Base-by-base conservation (phyloP, 2,888 invertebrate genomes). In the Leptinotarsa juncta region DNA sequence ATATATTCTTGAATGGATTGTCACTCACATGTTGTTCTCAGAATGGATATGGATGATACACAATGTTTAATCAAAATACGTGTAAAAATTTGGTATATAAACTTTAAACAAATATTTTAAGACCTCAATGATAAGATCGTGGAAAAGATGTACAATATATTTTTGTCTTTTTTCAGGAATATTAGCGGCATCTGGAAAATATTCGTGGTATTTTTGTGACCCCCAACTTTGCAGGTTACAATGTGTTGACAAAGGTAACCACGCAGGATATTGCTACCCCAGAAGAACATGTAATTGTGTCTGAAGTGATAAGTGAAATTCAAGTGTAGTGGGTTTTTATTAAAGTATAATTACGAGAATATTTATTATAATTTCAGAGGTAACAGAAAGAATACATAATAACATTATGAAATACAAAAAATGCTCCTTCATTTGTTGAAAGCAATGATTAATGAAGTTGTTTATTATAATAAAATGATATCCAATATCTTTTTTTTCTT, bases 261-360 rank as follows among this genome's bases (percentile, higher is more conserved):
- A 69, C 49, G 69, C 69, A 57, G 69, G 69, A 55, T 69, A 69
- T 50, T 69, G 69, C 32, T 42, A 57, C 69, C 69, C 69, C 23
- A 69, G 60, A 57, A 69, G 32, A 42, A 69, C 69, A 18, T 69
- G 69, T 16, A 69, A 69, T 20, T 69, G 69, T 57, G 69, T 69
- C 18, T 69, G 7, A 48, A 42, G 16, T 4, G 18, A 10, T 12
- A 3, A 55, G 20, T 20, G 57, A 26, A 14, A 14, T 23, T 23
- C 3, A 32, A 42, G 10, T 3, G 1, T 42, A 42, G 42, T 42
- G 10, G 10, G 10, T 42, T 42, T 32, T 42, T 42, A 42, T 42
- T 10, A 42, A 10, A 12, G 4, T 23, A 57, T 18, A 18, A 16
- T 62, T 7, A 62, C n/a, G 14, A 26, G 32, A 42, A 42, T 62